phyloP scores from a whole-genome alignment of 2,797 vertebrate species.

The Threskiornis aethiopicus region DNA sequence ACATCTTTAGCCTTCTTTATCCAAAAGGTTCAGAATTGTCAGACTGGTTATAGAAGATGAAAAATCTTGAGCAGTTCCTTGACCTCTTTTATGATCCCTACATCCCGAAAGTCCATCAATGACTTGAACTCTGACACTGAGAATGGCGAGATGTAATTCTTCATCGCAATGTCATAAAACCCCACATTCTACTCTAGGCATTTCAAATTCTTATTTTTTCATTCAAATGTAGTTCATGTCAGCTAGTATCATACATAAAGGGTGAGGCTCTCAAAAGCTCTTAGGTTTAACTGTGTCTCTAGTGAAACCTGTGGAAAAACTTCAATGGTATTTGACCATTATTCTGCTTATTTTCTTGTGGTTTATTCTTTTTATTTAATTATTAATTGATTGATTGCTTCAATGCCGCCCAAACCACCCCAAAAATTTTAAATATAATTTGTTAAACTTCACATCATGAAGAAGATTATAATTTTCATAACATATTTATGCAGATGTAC shows the following conservation, averaged over 20 bases:
- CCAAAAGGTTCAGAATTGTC: not conserved
- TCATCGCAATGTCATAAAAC: constrained; percentile 9
- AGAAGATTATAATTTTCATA: not conserved
- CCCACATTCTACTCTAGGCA: not conserved
- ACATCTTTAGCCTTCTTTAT: not conserved
- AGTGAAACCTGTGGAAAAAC: not conserved
- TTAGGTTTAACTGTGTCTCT: not conserved
- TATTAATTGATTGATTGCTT: not conserved
- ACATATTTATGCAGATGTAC: not conserved
- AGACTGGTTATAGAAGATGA: not conserved
- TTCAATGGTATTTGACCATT: not conserved
- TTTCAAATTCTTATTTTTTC: not conserved
- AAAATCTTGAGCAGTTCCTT: constrained; percentile 40
- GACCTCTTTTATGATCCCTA: constrained; percentile 36
- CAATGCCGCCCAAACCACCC: not conserved
- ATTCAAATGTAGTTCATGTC: not conserved
- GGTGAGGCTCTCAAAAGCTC: not conserved
- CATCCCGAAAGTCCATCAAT: constrained; percentile 48
- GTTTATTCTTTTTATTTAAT: not conserved
- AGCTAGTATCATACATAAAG: not conserved
- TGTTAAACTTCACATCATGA: not conserved
- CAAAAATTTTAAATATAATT: not conserved
- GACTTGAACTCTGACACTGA: constrained; percentile 41
- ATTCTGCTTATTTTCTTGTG: not conserved
- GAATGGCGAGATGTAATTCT: constrained; percentile 6